Percentiles rank a stretch among this genome's conserved stretches.
phyloP scores from a whole-genome alignment of 1,140 invertebrate species.

The Drosophila suzukii region DNA sequence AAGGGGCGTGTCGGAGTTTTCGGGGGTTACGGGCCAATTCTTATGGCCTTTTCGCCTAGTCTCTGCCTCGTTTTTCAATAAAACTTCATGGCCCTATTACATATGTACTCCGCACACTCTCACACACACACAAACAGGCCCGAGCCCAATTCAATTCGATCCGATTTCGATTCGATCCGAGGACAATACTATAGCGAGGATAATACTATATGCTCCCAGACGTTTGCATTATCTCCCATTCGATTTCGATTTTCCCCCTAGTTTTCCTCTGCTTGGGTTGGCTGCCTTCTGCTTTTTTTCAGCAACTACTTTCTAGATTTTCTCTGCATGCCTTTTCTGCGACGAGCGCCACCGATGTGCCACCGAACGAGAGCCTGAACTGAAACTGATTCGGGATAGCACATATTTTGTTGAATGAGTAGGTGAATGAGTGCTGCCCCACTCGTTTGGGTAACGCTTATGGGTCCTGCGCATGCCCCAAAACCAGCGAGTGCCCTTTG shows the following conservation, averaged over 20 bases:
- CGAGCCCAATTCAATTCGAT: slow-evolving; percentile 43
- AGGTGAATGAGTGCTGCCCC: slow-evolving; percentile 65
- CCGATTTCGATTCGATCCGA: slow-evolving; percentile 42
- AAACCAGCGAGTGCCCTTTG: slow-evolving; percentile 6
- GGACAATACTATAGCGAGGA: slow-evolving; percentile 40
- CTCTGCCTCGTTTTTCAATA: slow-evolving; percentile 67
- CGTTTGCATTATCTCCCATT: slow-evolving; percentile 15
- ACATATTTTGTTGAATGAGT: slow-evolving; percentile 78
- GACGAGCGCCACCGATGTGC: slow-evolving; percentile 75
- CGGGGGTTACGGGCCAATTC: slow-evolving; percentile 13
- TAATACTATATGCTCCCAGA: slow-evolving; percentile 10
- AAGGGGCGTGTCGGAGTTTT: slow-evolving; percentile 2
- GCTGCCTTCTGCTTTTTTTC: slow-evolving; percentile 47
- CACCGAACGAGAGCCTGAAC: slow-evolving; percentile 75
- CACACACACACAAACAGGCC: slow-evolving; percentile 51
- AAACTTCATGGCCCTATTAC: slow-evolving; percentile 80
- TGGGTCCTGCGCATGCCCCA: slow-evolving; percentile 23
- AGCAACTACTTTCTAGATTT: slow-evolving; percentile 41
- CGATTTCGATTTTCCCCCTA: slow-evolving; percentile 8
- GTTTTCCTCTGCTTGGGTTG: slow-evolving; percentile 12
- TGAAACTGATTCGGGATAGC: slow-evolving; percentile 63
- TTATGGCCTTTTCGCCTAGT: slow-evolving; percentile 42
- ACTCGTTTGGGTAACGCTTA: slow-evolving; percentile 19
- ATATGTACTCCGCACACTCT: slow-evolving; percentile 71
- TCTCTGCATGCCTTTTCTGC: slow-evolving; percentile 60